These are phyloP conservation scores for Deladenus siricidicola DNA, from an alignment of 2,888 invertebrate species.

Conservation along the genomic window DNA sequence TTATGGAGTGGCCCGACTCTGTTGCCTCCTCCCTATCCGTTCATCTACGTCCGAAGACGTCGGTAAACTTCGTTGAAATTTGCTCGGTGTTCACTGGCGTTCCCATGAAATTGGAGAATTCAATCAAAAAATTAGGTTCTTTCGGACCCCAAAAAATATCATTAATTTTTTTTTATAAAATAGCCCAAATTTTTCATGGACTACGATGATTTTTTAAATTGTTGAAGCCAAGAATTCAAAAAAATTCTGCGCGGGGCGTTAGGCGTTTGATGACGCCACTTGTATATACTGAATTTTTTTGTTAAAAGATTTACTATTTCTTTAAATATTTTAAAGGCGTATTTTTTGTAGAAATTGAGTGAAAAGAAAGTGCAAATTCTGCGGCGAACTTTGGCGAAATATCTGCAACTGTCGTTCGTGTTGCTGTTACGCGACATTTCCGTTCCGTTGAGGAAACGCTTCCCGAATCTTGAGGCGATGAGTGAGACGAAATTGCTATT, in stretches of 20 bases:
- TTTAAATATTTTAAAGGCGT: not conserved
- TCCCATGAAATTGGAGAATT: no score
- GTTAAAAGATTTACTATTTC: not conserved
- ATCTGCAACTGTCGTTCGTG: not conserved
- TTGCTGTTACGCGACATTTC: conserved; percentile 1
- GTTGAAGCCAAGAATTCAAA: no score
- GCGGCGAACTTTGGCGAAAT: conserved; percentile 2
- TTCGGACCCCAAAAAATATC: no score
- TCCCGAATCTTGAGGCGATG: not conserved
- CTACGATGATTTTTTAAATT: no score
- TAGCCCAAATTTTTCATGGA: no score
- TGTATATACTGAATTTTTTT: no score
- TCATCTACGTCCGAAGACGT: not conserved
- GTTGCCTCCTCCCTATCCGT: conserved; percentile 1
- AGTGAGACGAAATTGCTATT: not conserved
- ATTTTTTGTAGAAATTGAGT: not conserved
- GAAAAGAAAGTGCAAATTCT: not conserved
- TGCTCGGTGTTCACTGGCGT: no score
- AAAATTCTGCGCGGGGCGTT: no score
- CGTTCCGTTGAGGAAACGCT: not conserved
- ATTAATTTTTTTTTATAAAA: no score
- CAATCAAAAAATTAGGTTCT: no score
- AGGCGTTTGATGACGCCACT: no score
- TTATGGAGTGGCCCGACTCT: conserved; percentile 4
- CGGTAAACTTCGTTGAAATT: not conserved